Conservation (phyloP, 1,140 invertebrate species). For the Gryon sp. region DNA sequence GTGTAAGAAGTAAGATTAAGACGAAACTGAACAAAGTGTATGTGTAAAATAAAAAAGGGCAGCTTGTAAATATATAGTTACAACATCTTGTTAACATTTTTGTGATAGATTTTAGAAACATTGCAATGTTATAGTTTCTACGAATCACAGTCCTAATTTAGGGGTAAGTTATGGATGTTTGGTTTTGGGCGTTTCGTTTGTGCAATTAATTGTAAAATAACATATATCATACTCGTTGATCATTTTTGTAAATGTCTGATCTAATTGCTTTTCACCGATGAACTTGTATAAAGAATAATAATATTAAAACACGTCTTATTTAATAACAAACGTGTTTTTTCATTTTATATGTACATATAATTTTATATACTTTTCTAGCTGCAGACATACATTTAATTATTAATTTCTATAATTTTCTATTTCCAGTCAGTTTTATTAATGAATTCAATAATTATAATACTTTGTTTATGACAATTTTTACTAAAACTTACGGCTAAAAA, state of each 20-base stretch:
- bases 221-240: conserved; percentile 35
- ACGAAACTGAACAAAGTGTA: background rate
- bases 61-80: conserved; percentile 47
- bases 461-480: too few relatives aligned
- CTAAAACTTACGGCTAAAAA: too few relatives aligned
- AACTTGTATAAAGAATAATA: conserved; percentile 49
- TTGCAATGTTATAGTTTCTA: conserved; percentile 55
- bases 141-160: conserved; percentile 44
- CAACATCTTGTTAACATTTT: conserved; percentile 56
- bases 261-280: conserved; percentile 35
- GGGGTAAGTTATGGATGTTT: conserved; percentile 28
- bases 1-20: background rate
- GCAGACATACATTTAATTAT: too few relatives aligned
- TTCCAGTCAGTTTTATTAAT: too few relatives aligned
- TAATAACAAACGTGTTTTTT: too few relatives aligned
- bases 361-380: too few relatives aligned
- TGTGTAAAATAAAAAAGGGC: background rate
- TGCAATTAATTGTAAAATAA: conserved; percentile 29
- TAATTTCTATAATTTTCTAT: too few relatives aligned
- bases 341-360: too few relatives aligned
- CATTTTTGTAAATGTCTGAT: conserved; percentile 13
- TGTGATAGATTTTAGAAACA: conserved; percentile 53
- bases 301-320: conserved; percentile 33
- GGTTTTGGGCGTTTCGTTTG: conserved; percentile 19
- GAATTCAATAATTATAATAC: too few relatives aligned